Percentiles rank a stretch among this genome's conserved stretches.
Conservation (phyloP, 2,888 invertebrate species). For the Plagiodera versicolora region DNA sequence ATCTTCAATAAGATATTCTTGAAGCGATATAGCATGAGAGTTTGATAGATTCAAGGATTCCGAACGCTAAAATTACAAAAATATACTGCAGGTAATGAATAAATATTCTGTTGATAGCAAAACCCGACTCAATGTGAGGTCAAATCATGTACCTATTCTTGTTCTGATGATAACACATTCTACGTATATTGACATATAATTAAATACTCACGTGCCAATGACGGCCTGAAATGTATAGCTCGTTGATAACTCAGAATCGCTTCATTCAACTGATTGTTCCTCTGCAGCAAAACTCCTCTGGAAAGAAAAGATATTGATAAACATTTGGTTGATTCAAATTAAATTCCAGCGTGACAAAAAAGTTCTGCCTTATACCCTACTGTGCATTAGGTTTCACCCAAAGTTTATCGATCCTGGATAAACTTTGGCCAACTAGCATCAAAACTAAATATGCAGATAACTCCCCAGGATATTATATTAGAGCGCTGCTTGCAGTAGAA, state of each 20-base stretch:
- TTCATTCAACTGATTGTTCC: constrained; percentile 82
- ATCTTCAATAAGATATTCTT: too few relatives aligned
- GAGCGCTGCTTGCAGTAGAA: neutral
- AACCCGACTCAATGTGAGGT: too few relatives aligned
- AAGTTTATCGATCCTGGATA: neutral
- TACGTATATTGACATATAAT: too few relatives aligned
- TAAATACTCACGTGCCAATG: constrained; percentile 83
- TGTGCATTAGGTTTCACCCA: neutral
- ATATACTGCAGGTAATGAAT: too few relatives aligned
- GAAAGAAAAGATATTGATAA: constrained; percentile 47
- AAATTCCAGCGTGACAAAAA: neutral
- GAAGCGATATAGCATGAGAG: too few relatives aligned
- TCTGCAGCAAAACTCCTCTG: constrained; percentile 91
- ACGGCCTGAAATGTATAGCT: constrained; percentile 90
- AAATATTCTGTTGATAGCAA: too few relatives aligned
- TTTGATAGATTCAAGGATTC: too few relatives aligned
- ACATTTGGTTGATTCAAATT: neutral
- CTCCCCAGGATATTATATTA: neutral
- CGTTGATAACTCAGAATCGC: constrained; percentile 89
- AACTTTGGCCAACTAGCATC: neutral
- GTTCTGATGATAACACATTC: too few relatives aligned
- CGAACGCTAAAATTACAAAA: too few relatives aligned
- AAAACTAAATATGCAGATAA: neutral
- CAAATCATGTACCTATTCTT: too few relatives aligned
- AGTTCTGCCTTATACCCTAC: neutral